phyloP scores from a whole-genome alignment of 2,113 vertebrate species.

The Gymnogyps californianus region DNA sequence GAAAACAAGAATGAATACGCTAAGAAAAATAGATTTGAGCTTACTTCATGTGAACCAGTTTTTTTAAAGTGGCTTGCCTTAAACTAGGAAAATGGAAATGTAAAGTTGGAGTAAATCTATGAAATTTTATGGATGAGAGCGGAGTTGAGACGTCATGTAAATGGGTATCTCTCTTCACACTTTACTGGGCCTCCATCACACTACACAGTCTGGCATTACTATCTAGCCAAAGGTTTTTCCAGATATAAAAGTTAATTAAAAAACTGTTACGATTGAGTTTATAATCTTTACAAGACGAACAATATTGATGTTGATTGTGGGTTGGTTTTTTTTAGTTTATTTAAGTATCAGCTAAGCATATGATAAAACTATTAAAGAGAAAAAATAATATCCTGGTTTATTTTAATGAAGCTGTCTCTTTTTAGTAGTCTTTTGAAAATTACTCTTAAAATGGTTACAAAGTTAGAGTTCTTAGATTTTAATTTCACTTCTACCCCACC shows the following conservation, averaged over 20 bases:
- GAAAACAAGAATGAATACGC: not conserved
- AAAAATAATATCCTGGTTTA: not conserved
- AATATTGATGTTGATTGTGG: not conserved
- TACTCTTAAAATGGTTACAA: not conserved
- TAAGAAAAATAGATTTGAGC: not conserved
- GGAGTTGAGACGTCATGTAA: not conserved
- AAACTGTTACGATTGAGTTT: not conserved
- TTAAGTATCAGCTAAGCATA: not conserved
- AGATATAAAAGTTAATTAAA: rapidly evolving
- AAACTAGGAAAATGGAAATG: not conserved
- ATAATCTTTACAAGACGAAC: not conserved
- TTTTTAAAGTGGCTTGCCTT: not conserved
- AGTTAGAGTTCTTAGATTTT: not conserved
- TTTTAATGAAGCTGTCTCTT: not conserved
- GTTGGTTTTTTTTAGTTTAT: not conserved
- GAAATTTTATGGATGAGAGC: not conserved
- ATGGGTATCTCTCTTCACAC: not conserved
- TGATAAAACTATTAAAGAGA: not conserved
- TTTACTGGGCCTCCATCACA: rapidly evolving
- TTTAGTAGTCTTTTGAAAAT: not conserved
- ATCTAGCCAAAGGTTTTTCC: not conserved
- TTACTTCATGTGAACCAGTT: not conserved
- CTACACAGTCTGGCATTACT: not conserved
- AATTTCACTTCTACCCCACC: not conserved
- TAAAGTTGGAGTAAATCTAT: not conserved